Conservation (phyloP, 2,113 vertebrate species). For the Pogona vitticeps region DNA sequence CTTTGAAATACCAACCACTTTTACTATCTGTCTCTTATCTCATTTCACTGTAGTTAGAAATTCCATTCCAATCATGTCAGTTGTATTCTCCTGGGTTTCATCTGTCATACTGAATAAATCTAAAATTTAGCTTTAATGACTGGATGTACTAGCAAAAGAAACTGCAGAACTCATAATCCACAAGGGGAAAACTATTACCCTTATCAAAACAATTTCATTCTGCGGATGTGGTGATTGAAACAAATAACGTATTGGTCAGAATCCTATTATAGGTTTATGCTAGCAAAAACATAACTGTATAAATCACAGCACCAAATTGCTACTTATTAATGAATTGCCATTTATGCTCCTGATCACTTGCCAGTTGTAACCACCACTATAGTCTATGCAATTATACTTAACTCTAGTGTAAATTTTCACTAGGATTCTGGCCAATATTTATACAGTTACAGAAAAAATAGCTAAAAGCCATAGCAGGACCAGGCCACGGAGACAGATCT, state of each 20-base stretch:
- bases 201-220: constrained; percentile 40
- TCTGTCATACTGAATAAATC: constrained; percentile 19
- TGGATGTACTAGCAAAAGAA: constrained; percentile 33
- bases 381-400: no score
- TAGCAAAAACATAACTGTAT: no score
- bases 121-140: constrained; percentile 33
- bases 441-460: no score
- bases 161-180: constrained; percentile 33
- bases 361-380: no score
- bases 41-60: constrained; percentile 29
- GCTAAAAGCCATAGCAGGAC: no score
- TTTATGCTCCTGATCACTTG: no score
- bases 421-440: no score
- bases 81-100: constrained; percentile 36
- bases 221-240: constrained; percentile 1
- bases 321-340: no score
- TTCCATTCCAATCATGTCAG: background rate
- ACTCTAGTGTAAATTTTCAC: no score
- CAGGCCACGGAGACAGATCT: no score
- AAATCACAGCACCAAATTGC: background rate
- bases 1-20: constrained; percentile 49
- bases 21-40: constrained; percentile 33
- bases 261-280: no score
- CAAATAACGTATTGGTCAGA: background rate
- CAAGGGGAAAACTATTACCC: constrained; percentile 32